Base-by-base conservation (phyloP, 2,888 invertebrate species). In the Corbicula japonica region DNA sequence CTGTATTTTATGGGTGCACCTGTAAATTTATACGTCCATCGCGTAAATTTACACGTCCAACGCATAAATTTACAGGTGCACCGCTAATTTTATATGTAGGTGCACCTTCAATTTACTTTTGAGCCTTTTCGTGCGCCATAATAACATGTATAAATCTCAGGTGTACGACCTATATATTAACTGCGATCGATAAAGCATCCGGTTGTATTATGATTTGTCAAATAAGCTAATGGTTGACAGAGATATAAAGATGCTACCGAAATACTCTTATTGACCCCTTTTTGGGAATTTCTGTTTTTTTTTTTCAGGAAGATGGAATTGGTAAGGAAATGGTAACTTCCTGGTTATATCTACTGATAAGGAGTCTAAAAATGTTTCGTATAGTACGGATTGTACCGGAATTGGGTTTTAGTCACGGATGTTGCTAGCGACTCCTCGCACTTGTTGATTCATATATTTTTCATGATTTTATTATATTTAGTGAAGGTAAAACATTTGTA, bases 341-440 rank as follows among this genome's bases (percentile, higher is more conserved):
- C 48, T 3, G n/a, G n/a, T n/a, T 48, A 1, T 8, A n/a, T 48
- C 26, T 1, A n/a, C 21, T 48, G 21, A 26, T 12, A 28, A 28
- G 52, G 52, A 52, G 12, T 30, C 52, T 52, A 26, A 52, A 52
- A 28, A 30, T 52, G 28, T 30, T 4, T 32, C 28, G 28, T 4
- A 18, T 52, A 28, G 12, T n/a, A 2, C 2, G 32, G 52, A 21
- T 4, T 18, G 30, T 35, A 5, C 28, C 15, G 21, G 23, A 3
- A 2, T 35, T 10, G 32, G 54, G 69, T 78, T 54, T 26, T 34
- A 58, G 63, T 76, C 80, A 76, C 52, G 76, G 65, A 62, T 76
- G 82, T 76, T 81, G 75, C 77, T 74, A 75, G 75, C 77, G 81
- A 77, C 81, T 72, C 74, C 60, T 72, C 82, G 82, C 82, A 83